These are phyloP conservation scores for Epinotia nisella DNA, from an alignment of 2,888 invertebrate genomes.

Conservation along the genomic window DNA sequence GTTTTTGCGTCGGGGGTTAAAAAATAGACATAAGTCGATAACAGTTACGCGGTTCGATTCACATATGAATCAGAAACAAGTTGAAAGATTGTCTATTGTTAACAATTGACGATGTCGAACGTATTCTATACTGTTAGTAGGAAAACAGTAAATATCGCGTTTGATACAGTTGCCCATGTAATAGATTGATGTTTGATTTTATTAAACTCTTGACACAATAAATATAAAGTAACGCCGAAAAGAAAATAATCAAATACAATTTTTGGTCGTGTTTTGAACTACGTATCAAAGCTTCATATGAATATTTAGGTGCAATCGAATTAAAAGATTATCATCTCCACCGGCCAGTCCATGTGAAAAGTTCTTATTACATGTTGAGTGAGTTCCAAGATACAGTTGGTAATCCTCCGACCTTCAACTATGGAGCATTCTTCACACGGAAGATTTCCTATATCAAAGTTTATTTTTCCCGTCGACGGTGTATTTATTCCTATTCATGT, in stretches of 20 bases:
- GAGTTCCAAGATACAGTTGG: slow-evolving; percentile 25
- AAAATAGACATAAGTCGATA: neutral
- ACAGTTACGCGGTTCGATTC: neutral
- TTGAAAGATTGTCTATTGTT: neutral
- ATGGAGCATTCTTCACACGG: slow-evolving; percentile 24
- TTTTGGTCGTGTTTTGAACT: neutral
- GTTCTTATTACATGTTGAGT: slow-evolving; percentile 6
- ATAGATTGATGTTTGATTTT: neutral
- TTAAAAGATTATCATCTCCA: slow-evolving; percentile 16
- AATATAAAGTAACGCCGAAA: neutral
- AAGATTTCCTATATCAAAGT: slow-evolving; percentile 28
- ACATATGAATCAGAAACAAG: neutral
- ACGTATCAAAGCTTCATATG: neutral
- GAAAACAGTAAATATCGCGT: no score
- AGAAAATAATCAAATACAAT: neutral
- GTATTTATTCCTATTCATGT: slow-evolving; percentile 26
- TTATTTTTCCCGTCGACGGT: slow-evolving; percentile 9
- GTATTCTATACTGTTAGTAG: no score
- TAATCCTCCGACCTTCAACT: slow-evolving; percentile 37
- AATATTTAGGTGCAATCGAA: neutral
- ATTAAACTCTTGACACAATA: neutral
- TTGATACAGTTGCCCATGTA: no score
- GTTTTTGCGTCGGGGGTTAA: no score
- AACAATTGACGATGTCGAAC: neutral
- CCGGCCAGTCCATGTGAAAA: neutral